A percentile compares a stretch with the other conserved stretches of the same genome.
Conservation (phyloP, 2,797 vertebrate genomes). For the Centroberyx gerrardi region DNA sequence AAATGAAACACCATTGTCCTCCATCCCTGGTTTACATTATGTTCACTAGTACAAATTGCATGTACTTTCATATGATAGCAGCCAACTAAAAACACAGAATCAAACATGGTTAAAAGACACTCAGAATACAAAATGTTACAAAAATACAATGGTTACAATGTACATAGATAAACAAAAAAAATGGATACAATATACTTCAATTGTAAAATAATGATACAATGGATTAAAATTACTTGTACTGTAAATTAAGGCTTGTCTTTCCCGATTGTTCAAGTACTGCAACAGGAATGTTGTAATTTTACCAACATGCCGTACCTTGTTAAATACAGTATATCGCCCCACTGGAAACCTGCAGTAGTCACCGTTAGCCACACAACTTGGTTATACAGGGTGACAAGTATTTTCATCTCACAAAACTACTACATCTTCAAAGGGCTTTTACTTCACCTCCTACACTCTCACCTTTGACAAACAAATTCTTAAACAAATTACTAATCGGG, state of each 20-base stretch:
- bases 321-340: slow-evolving; percentile 36
- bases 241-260: slow-evolving; percentile 67
- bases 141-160: slow-evolving; percentile 79
- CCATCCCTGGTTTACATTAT: slow-evolving; percentile 69
- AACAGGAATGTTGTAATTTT: slow-evolving; percentile 50
- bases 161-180: slow-evolving; percentile 67
- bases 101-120: slow-evolving; percentile 56
- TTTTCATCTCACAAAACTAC: slow-evolving; percentile 22
- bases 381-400: slow-evolving; percentile 19
- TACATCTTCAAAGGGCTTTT: slow-evolving; percentile 17
- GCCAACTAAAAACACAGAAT: slow-evolving; percentile 74
- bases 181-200: slow-evolving; percentile 70
- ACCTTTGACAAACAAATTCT: not conserved
- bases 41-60: slow-evolving; percentile 73
- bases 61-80: slow-evolving; percentile 80
- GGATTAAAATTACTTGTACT: slow-evolving; percentile 65
- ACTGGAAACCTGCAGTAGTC: slow-evolving; percentile 40
- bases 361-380: slow-evolving; percentile 28
- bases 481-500: not conserved
- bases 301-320: slow-evolving; percentile 37
- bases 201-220: slow-evolving; percentile 71
- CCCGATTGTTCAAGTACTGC: slow-evolving; percentile 70
- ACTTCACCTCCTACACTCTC: not conserved
- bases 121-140: slow-evolving; percentile 68
- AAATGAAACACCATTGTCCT: slow-evolving; percentile 63